phyloP scores from a whole-genome alignment of 2,888 invertebrate genomes.

The Lampropteryx suffumata region DNA sequence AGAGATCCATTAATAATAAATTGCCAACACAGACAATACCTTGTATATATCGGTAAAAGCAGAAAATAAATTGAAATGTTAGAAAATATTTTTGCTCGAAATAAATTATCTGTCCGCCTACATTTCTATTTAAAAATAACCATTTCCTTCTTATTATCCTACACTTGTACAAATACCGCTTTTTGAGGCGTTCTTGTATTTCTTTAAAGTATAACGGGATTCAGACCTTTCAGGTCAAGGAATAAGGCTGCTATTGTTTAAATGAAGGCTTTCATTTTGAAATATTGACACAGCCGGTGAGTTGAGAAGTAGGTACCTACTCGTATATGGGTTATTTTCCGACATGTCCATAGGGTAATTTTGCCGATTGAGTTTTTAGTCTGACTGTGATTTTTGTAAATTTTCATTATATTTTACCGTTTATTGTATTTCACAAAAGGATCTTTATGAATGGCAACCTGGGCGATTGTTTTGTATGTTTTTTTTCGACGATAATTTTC shows the following conservation, averaged over 20 bases:
- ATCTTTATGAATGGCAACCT: too few relatives aligned
- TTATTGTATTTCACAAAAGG: too few relatives aligned
- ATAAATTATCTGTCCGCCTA: background rate
- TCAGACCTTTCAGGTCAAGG: background rate
- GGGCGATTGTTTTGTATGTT: too few relatives aligned
- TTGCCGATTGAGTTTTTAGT: too few relatives aligned
- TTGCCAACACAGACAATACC: background rate
- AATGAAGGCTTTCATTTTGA: slow-evolving; percentile 4
- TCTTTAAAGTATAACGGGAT: slow-evolving; percentile 7
- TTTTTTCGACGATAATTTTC: too few relatives aligned
- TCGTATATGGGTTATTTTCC: slow-evolving; percentile 6
- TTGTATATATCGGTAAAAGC: background rate
- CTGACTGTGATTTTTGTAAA: too few relatives aligned
- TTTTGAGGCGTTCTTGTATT: slow-evolving; percentile 43
- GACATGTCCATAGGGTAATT: too few relatives aligned
- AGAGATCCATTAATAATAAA: background rate
- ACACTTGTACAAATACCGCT: slow-evolving; percentile 58
- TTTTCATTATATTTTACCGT: too few relatives aligned
- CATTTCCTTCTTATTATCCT: slow-evolving; percentile 12
- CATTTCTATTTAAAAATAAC: slow-evolving; percentile 19
- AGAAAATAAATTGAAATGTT: background rate
- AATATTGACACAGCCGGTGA: slow-evolving; percentile 13
- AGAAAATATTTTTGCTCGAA: background rate
- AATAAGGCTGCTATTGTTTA: background rate
- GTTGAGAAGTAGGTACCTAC: slow-evolving; percentile 4